A percentile compares a stretch with the other conserved stretches of the same genome.
Conservation (phyloP, 2,888 invertebrate species). For the Ommatoiulus sabulosus region DNA sequence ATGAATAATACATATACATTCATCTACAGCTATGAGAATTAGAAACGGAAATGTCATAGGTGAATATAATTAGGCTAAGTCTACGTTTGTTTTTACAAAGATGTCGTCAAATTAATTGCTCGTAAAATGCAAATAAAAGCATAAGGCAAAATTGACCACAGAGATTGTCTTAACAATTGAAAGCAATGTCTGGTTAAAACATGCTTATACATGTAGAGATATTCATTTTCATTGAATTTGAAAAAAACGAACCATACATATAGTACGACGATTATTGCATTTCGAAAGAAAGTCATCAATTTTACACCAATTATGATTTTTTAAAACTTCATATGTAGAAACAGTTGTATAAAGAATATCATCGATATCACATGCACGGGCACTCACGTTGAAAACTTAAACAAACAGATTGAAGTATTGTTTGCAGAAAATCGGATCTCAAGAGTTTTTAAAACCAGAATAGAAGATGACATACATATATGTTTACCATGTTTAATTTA, state of each 20-base stretch:
- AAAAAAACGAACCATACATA: background rate
- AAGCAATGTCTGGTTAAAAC: slow-evolving; percentile 52
- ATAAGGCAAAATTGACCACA: slow-evolving; percentile 55
- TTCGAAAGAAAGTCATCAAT: slow-evolving; percentile 23
- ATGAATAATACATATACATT: background rate
- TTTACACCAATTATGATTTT: slow-evolving; percentile 4
- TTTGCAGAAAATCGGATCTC: background rate
- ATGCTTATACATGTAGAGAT: slow-evolving; percentile 29
- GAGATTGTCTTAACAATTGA: slow-evolving; percentile 55
- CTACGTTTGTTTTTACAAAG: slow-evolving; percentile 34
- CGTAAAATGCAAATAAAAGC: slow-evolving; percentile 52
- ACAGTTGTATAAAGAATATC: background rate
- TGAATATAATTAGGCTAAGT: background rate
- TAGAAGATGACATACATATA: background rate
- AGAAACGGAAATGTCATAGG: background rate
- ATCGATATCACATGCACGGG: slow-evolving; percentile 1
- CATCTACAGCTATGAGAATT: background rate
- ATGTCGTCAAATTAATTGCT: slow-evolving; percentile 48
- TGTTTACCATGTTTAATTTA: background rate
- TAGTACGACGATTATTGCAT: slow-evolving; percentile 40
- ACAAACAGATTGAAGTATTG: background rate
- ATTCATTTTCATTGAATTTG: background rate
- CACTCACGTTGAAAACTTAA: slow-evolving; percentile 20
- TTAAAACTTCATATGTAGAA: slow-evolving; percentile 5
- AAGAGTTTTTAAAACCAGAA: background rate